Evolutionary conservation across 2,113 vertebrate genomes (phyloP).

Genomic region (Crotophaga sulcirostris): DNA sequence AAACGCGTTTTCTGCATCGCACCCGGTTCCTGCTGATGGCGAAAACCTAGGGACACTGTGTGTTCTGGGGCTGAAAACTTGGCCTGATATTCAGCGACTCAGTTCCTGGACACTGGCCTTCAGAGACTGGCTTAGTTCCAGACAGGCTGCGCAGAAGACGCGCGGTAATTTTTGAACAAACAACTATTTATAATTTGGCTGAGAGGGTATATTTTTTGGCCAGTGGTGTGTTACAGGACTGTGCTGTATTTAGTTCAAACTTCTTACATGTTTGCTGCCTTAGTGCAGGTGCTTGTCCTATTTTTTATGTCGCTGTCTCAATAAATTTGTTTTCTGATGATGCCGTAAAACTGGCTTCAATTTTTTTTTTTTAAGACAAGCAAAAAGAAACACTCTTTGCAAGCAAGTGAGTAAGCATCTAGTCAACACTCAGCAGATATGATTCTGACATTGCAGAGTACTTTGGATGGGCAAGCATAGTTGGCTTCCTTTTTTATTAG

Average conservation of each 20-base stretch:
- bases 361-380: neutral
- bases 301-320: neutral
- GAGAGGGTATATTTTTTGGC: neutral
- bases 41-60: too few relatives aligned
- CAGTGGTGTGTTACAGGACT: neutral
- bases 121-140: neutral
- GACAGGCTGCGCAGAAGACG: neutral
- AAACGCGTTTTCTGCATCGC: neutral
- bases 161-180: neutral
- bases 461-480: neutral
- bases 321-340: neutral
- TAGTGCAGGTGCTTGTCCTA: neutral
- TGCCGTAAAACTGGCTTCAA: neutral
- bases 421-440: neutral
- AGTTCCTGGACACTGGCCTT: neutral
- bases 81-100: neutral
- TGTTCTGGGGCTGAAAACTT: neutral
- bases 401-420: neutral
- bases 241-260: neutral
- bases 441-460: neutral
- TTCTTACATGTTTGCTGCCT: accelerated
- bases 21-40: neutral
- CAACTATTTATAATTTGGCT: neutral
- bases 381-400: neutral
- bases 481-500: neutral